A percentile compares a stretch with the other conserved stretches of the same genome.
phyloP scores from a whole-genome alignment of 2,888 invertebrate genomes.

The Pardosa pseudoannulata region DNA sequence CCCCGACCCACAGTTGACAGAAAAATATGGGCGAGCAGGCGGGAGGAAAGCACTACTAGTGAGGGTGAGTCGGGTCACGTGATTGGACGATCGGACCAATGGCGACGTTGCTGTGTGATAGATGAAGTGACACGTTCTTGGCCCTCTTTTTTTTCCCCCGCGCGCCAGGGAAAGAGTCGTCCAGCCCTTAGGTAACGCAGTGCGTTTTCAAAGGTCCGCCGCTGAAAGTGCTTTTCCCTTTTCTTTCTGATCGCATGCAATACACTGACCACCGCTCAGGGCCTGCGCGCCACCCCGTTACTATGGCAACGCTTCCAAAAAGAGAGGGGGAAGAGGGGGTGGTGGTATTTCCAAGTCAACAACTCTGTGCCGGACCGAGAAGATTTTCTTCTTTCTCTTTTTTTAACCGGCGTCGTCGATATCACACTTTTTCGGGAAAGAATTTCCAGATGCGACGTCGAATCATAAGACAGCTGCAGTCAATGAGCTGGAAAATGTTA shows the following conservation, averaged over 20 bases:
- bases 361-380: conserved; percentile 31
- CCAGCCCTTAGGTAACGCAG: conserved; percentile 5
- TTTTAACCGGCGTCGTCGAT: background rate
- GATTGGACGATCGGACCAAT: conserved; percentile 61
- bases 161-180: background rate
- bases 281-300: conserved; percentile 49
- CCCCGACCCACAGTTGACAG: conserved; percentile 66
- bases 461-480: background rate
- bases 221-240: conserved; percentile 14
- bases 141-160: conserved; percentile 35
- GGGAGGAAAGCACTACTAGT: background rate
- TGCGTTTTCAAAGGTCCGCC: background rate
- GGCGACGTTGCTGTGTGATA: conserved; percentile 57
- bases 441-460: conserved; percentile 4
- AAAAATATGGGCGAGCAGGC: conserved; percentile 52
- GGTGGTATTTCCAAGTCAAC: conserved; percentile 66
- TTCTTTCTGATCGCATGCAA: conserved; percentile 51
- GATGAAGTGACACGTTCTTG: conserved; percentile 67
- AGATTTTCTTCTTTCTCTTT: conserved; percentile 7
- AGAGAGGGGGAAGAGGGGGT: conserved; percentile 23
- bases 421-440: background rate
- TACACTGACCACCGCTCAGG: conserved; percentile 45
- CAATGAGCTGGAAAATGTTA: conserved; percentile 7
- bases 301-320: conserved; percentile 41
- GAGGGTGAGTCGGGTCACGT: conserved; percentile 55